Evolutionary conservation across 2,888 invertebrate species (phyloP).

Genomic region (Dynastes tityus): DNA sequence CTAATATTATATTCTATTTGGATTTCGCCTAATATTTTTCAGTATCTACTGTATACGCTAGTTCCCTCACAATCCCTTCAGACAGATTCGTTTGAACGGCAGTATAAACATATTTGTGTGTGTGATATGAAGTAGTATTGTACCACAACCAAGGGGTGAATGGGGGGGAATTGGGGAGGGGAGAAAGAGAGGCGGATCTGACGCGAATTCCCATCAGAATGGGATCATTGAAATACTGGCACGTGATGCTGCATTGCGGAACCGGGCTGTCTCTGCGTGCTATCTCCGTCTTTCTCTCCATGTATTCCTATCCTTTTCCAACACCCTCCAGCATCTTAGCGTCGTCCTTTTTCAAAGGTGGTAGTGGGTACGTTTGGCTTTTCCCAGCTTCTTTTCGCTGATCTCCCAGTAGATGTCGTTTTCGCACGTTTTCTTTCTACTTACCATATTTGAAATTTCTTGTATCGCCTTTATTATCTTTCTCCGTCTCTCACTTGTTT

Average conservation of each 20-base stretch:
- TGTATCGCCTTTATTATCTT: background rate
- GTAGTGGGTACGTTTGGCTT: background rate
- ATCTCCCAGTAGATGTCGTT: background rate
- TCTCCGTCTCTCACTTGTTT: no score
- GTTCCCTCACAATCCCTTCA: no score
- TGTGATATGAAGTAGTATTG: background rate
- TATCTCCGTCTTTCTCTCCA: slow-evolving; percentile 37
- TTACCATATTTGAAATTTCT: background rate
- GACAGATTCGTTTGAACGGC: background rate
- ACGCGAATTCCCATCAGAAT: slow-evolving; percentile 41
- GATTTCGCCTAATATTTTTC: no score
- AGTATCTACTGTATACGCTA: no score
- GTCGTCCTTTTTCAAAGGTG: background rate
- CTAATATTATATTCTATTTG: no score
- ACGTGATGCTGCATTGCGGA: slow-evolving; percentile 59
- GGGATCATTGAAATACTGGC: slow-evolving; percentile 54
- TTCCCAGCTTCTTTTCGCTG: background rate
- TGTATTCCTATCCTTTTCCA: slow-evolving; percentile 33
- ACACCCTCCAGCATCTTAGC: background rate
- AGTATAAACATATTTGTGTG: background rate
- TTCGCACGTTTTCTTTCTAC: background rate
- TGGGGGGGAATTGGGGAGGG: background rate
- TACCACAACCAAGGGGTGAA: background rate
- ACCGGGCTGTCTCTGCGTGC: slow-evolving; percentile 48
- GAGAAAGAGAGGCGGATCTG: background rate